A percentile compares a stretch with the other conserved stretches of the same genome.
phyloP scores from a whole-genome alignment of 2,888 invertebrate genomes.

The Elysia crispata region DNA sequence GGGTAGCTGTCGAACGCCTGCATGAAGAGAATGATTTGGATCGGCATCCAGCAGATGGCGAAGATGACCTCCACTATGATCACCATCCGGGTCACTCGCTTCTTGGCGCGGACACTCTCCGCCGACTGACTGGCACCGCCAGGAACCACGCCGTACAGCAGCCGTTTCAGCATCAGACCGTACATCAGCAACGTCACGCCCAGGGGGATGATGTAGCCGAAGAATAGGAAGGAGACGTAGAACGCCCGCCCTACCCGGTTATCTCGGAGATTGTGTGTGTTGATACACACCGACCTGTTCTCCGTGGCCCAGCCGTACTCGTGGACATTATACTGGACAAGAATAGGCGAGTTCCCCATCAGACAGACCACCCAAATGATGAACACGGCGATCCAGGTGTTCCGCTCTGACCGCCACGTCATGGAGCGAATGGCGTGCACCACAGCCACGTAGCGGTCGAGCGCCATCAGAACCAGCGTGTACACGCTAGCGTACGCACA shows the following conservation, averaged over 20 bases:
- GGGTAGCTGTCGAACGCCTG: constrained; percentile 87
- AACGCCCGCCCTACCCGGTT: constrained; percentile 53
- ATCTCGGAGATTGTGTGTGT: constrained; percentile 46
- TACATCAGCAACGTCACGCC: constrained; percentile 91
- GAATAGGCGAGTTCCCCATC: constrained; percentile 70
- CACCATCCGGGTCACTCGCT: constrained; percentile 93
- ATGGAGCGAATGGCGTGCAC: constrained; percentile 94
- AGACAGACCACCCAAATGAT: constrained; percentile 88
- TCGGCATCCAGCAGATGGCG: constrained; percentile 85
- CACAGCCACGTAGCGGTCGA: constrained; percentile 93
- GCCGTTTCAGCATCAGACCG: constrained; percentile 90
- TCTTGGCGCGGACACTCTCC: constrained; percentile 89
- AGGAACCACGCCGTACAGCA: constrained; percentile 88
- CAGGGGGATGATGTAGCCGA: constrained; percentile 92
- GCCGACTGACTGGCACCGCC: constrained; percentile 86
- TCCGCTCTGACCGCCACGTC: constrained; percentile 88
- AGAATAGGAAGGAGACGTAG: constrained; percentile 83
- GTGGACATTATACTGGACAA: constrained; percentile 65
- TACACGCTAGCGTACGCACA: constrained; percentile 96
- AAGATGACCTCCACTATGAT: constrained; percentile 94
- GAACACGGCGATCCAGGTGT: constrained; percentile 87
- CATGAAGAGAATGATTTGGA: constrained; percentile 85
- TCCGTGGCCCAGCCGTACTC: constrained; percentile 76
- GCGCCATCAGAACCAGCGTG: constrained; percentile 94
- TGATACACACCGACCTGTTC: constrained; percentile 67